These are phyloP conservation scores for Spodoptera exigua DNA, from an alignment of 2,888 invertebrate species.

Conservation along the genomic window DNA sequence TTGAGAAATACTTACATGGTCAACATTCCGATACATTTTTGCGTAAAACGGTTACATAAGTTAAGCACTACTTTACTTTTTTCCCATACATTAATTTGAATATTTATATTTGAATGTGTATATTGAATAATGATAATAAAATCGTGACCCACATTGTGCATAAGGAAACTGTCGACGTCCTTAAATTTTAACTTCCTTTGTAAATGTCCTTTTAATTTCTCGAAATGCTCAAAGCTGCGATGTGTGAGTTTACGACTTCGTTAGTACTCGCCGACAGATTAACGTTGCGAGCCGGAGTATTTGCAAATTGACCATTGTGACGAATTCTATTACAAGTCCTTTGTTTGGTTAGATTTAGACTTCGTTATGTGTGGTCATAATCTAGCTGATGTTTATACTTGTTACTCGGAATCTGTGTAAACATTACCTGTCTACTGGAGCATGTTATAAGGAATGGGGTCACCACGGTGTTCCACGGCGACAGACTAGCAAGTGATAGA, in stretches of 20 bases:
- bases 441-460: slow-evolving; percentile 48
- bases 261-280: slow-evolving; percentile 68
- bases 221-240: slow-evolving; percentile 60
- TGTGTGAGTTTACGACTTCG: slow-evolving; percentile 62
- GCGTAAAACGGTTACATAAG: slow-evolving; percentile 43
- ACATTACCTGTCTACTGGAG: slow-evolving; percentile 32
- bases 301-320: slow-evolving; percentile 46
- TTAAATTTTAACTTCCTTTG: slow-evolving; percentile 62
- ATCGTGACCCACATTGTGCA: slow-evolving; percentile 53
- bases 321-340: slow-evolving; percentile 30
- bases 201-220: slow-evolving; percentile 59
- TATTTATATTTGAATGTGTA: slow-evolving; percentile 45
- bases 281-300: slow-evolving; percentile 54
- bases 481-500: slow-evolving; percentile 49
- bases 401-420: slow-evolving; percentile 19
- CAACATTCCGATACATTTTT: slow-evolving; percentile 24
- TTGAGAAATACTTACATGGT: slow-evolving; percentile 27
- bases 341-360: slow-evolving; percentile 30
- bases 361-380: slow-evolving; percentile 9
- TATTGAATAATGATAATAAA: slow-evolving; percentile 38
- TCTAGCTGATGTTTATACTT: slow-evolving; percentile 10
- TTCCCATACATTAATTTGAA: slow-evolving; percentile 44
- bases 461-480: slow-evolving; percentile 39
- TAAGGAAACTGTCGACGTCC: slow-evolving; percentile 65
- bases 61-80: slow-evolving; percentile 33